Evolutionary conservation across 2,113 vertebrate genomes (phyloP), one percentile per base, ranked within the genome.

Genomic region (Strigops habroptila): DNA sequence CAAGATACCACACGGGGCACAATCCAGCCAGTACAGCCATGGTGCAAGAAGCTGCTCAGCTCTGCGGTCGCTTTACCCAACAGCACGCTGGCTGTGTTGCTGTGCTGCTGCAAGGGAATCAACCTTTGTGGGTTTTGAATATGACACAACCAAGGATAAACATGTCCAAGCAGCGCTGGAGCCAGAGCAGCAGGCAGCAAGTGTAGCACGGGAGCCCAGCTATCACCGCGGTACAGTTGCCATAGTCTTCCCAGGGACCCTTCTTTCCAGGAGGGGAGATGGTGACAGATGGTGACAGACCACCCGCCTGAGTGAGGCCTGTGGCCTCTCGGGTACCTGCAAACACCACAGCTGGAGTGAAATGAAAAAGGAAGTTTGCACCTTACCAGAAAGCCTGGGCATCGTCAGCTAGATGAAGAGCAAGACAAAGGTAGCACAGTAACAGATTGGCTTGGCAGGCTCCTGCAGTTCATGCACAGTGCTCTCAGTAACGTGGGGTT

Each of bases 101-200:
- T 68, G 31, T 28, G 84, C 53, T 89, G 69, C 74, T 41, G 23
- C 9, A 1, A 35, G 7, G 16, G 43, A 76, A 52, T n/a, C 27
- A 46, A 8, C 62, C 46, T 46, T 37, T 12, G 3, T 0, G 2
- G 39, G 39, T 80, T 59, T 70, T 1, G 3, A 2, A 0, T 28
- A 2, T 3, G 21, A 31, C 62, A 21, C 67, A 73, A 62, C 23
- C 16, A 33, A 64, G 44, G 76, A 33, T 7, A 37, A 76, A n/a
- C 1, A 0, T 24, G 48, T 70, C 39, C 23, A 52, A 44, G 82
- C 48, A 69, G 52, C 53, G 71, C 46, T 73, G 52, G 18, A 48
- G 82, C 1, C 1, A 53, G 14, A 46, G 70, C 35, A 13, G 53
- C 57, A 64, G 46, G 27, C 46, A 33, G 52, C 48, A 49, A 57